phyloP scores from a whole-genome alignment of 2,797 vertebrate species.

The Steatocranus sp. region DNA sequence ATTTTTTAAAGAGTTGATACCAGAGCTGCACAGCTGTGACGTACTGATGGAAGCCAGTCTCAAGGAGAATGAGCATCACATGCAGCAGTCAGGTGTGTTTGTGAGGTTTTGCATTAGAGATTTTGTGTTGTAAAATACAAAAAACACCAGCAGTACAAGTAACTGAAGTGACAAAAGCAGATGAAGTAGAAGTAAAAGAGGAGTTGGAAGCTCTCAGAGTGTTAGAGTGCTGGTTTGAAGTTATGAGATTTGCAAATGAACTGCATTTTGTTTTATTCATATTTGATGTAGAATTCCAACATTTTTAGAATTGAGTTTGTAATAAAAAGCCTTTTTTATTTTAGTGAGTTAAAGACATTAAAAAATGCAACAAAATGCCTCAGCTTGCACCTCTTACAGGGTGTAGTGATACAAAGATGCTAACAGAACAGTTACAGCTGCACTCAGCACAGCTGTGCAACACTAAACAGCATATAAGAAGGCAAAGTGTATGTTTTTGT shows the following conservation, averaged over 20 bases:
- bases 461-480: neutral
- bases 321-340: neutral
- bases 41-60: neutral
- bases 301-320: neutral
- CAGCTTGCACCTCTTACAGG: neutral
- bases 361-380: neutral
- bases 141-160: neutral
- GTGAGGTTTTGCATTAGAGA: neutral
- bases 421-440: neutral
- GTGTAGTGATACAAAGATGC: neutral
- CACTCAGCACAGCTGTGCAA: neutral
- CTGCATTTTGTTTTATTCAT: neutral
- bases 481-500: neutral
- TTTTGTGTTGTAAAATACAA: neutral
- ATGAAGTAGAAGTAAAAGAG: neutral
- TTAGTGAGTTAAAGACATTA: neutral
- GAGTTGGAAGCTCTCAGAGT: neutral
- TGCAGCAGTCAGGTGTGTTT: neutral
- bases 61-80: neutral
- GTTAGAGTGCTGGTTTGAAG: neutral
- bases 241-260: neutral
- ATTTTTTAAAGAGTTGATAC: neutral
- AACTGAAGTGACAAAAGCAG: neutral
- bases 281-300: neutral
- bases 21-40: neutral